Evolutionary conservation across 2,888 invertebrate genomes (phyloP), one percentile per base, ranked within the genome.

Genomic region (Fissipunctia ypsillon): DNA sequence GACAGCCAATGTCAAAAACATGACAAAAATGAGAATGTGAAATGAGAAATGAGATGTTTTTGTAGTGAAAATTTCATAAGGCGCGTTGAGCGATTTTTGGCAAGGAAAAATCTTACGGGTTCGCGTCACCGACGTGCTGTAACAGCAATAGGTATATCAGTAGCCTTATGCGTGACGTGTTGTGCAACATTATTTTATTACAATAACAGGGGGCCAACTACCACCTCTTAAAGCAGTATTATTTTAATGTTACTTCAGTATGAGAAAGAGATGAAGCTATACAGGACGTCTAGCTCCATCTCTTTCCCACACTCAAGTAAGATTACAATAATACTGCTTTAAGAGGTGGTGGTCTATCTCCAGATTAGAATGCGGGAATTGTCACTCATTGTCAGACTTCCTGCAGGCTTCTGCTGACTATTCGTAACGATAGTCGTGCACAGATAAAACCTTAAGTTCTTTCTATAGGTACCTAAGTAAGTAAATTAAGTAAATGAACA

Each of bases 401-500:
- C 28, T 56, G 19, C 19, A 31, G 12, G 6, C 1, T 22, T 35
- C 22, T 12, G 22, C 22, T 12, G 22, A 31, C 31, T 22, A 22
- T 6, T 31, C 48, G 16, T 19, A 64, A 64, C 12, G 10, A 50
- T 5, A 52, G 50, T 35, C 14, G 4, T 35, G 19, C 19, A 43
- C 0, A 35, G 4, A 31, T n/a, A 31, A 16, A 63, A 66, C 16
- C 9, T 22, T 35, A 59, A 38, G 9, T 35, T 43, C 56, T 31
- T 25, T 12, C 12, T 43, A 28, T 28, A 76, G 2, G 25, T 25
- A 52, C 14, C 12, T 35, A 43, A 16, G 38, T 48, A 48, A 50
- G 31, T 61, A 54, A 64, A 43, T 70, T 38, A 0, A 60, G 25
- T 60, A 52, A 66, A 79, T 64, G 43, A 70, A 54, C 81, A 76